Evolutionary conservation across 2,113 vertebrate species (phyloP), one percentile per base, ranked within the genome.

Genomic region (Pelmatolapia mariae): DNA sequence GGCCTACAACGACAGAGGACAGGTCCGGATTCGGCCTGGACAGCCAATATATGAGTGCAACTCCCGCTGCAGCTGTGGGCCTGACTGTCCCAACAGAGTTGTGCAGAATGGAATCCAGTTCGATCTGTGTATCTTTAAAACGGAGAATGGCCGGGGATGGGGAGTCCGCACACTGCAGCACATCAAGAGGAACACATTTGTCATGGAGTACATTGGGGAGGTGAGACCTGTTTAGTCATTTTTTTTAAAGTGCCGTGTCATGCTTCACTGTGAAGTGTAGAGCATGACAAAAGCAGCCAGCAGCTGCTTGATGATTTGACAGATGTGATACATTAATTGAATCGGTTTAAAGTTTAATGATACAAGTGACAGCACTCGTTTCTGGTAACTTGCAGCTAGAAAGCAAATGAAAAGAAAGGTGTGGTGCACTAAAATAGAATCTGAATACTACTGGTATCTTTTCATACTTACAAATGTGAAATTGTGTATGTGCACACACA

Each of bases 161-260:
- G 98, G 98, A 0, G 98, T 98, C 12, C 97, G 97, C 38, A 97
- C 98, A 0, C 91, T 98, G 85, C 96, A 98, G 94, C 97, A 96
- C 87, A 99, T 98, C 90, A 97, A 95, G 80, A 98, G 97, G 95
- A 97, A 97, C 95, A 96, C 96, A 24, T 99, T 98, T n/a, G 97
- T 99, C 91, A 98, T 99, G 98, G 98, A 98, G 94, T 98, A 99
- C 24, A 96, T 98, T 7, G 98, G 98, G n/a, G 98, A 99, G 98
- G 98, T 99, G 94, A 89, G 95, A 61, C 10, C 61, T 53, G 43
- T 50, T 78, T 26, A 78, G 43, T 78, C 22, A n/a, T 66, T 22
- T 22, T 33, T 47, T 76, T 76, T 1, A 47, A 45, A 45, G 24
- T 78, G 71, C 26, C 10, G 3, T 29, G 31, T 19, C 26, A 50